These are phyloP conservation scores for Leptopilina clavipes DNA, from an alignment of 1,140 invertebrate genomes.

Conservation along the genomic window DNA sequence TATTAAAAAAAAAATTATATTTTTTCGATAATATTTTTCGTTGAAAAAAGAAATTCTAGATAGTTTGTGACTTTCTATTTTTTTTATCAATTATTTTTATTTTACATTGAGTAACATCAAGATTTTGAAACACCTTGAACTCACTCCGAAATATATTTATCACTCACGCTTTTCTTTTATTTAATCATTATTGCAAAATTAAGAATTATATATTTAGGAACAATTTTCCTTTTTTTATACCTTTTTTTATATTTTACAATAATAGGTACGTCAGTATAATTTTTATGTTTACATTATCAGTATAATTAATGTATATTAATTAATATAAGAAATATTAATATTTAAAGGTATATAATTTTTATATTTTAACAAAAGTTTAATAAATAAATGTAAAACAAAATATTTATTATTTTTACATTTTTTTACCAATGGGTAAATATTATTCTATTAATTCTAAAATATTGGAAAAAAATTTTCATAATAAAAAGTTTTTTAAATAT, in stretches of 20 bases:
- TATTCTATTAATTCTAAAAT: too few relatives aligned
- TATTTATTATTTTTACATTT: too few relatives aligned
- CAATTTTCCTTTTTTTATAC: not conserved
- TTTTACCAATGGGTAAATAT: too few relatives aligned
- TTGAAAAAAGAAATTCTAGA: too few relatives aligned
- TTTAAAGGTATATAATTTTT: not conserved
- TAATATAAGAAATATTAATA: not conserved
- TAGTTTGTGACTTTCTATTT: too few relatives aligned
- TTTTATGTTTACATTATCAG: not conserved
- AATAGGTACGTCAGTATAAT: not conserved
- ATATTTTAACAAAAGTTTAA: too few relatives aligned
- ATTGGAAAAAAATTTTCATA: too few relatives aligned
- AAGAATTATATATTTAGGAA: not conserved
- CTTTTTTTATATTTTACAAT: too few relatives aligned
- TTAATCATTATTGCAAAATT: constrained; percentile 28
- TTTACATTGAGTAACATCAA: constrained; percentile 9
- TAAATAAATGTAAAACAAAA: too few relatives aligned
- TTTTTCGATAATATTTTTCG: too few relatives aligned
- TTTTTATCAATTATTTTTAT: not conserved
- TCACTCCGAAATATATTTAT: not conserved
- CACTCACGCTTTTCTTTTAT: not conserved
- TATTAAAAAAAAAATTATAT: too few relatives aligned
- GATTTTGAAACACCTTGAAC: constrained; percentile 21
- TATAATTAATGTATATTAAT: not conserved
- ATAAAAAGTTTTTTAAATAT: too few relatives aligned